These are phyloP conservation scores for Hycleus phaleratus DNA, from an alignment of 1,140 invertebrate species.

Conservation along the genomic window DNA sequence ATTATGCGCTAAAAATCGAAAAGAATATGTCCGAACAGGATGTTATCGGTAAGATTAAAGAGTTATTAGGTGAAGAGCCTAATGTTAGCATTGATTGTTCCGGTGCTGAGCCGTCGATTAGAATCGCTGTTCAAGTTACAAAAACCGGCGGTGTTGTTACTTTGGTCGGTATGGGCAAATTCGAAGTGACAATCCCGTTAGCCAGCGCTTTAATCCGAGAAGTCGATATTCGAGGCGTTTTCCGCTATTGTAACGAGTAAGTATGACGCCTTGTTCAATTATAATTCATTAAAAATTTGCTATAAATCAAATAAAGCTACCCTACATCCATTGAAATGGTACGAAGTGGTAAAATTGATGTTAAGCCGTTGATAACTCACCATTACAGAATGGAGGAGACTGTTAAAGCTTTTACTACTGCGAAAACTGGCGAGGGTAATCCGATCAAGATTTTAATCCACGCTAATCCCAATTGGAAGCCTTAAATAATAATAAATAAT, in stretches of 20 bases:
- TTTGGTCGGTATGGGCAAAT: constrained; percentile 76
- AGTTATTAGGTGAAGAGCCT: constrained; percentile 58
- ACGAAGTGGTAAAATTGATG: constrained; percentile 71
- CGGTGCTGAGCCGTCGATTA: constrained; percentile 71
- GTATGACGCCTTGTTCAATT: constrained; percentile 1
- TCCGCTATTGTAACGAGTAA: constrained; percentile 87
- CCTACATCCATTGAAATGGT: constrained; percentile 77
- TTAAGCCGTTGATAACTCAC: constrained; percentile 87
- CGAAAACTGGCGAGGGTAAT: constrained; percentile 57
- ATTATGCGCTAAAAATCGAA: constrained; percentile 57
- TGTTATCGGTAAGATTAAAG: constrained; percentile 53
- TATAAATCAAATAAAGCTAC: constrained; percentile 58
- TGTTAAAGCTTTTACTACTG: constrained; percentile 77
- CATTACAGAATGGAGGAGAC: constrained; percentile 80
- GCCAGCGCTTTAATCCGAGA: constrained; percentile 71
- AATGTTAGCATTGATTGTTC: constrained; percentile 82
- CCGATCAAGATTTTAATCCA: constrained; percentile 93
- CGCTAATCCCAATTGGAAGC: constrained; percentile 49
- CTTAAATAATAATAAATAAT: constrained; percentile 13
- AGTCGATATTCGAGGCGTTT: constrained; percentile 85
- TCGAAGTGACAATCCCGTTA: constrained; percentile 73
- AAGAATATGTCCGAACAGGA: constrained; percentile 52
- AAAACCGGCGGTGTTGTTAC: constrained; percentile 74
- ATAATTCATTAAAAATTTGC: background rate
- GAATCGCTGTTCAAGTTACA: constrained; percentile 74